Percentiles rank a stretch among this genome's conserved stretches.
Evolutionary conservation across 2,797 vertebrate species (phyloP).

Genomic region (Typhlichthys subterraneus): DNA sequence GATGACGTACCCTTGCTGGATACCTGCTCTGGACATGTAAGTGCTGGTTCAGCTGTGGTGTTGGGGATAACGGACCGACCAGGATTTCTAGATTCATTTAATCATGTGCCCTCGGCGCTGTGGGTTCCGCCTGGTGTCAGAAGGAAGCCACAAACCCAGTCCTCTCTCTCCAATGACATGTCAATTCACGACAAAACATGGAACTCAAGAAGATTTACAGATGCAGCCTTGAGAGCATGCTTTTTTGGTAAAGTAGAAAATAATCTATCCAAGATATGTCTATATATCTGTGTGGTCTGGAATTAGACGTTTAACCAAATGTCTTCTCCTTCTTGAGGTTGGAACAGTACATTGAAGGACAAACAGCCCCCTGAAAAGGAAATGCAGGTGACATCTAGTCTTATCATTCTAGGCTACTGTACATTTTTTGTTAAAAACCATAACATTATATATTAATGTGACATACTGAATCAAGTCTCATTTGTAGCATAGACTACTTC

Average conservation of each 20-base stretch:
- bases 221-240: conserved; percentile 59
- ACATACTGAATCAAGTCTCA: no score
- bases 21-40: conserved; percentile 70
- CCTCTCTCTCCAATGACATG: conserved; percentile 33
- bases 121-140: conserved; percentile 35
- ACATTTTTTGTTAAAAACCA: no score
- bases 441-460: no score
- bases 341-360: conserved; percentile 39
- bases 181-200: conserved; percentile 52
- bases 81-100: conserved; percentile 48
- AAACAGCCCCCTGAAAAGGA: conserved; percentile 31
- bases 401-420: background rate
- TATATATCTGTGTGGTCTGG: background rate
- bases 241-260: conserved; percentile 65
- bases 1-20: conserved; percentile 64
- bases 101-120: conserved; percentile 54
- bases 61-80: conserved; percentile 51
- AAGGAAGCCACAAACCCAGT: conserved; percentile 40
- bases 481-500: no score
- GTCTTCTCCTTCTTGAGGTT: conserved; percentile 52
- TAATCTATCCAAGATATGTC: background rate
- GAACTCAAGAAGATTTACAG: conserved; percentile 70
- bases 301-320: background rate
- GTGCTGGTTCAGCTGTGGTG: conserved; percentile 62
- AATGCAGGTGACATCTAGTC: background rate